Conservation (phyloP, 1,140 invertebrate species). For the Protaetia brevitarsis region DNA sequence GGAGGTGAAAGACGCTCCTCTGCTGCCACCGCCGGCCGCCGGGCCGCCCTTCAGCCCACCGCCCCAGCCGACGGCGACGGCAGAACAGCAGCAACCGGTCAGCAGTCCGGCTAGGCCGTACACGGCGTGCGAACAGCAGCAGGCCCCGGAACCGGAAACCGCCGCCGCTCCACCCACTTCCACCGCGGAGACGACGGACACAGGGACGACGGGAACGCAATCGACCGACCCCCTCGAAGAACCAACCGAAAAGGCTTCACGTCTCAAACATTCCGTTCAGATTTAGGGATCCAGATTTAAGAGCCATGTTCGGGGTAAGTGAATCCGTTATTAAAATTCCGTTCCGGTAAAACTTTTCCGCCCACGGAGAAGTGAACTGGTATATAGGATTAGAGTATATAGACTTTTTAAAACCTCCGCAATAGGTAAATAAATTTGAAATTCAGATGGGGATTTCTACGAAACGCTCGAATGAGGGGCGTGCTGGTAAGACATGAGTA, state of each 20-base stretch:
- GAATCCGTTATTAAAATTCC: no score
- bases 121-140: constrained; percentile 46
- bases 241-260: constrained; percentile 81
- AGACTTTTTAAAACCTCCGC: neutral
- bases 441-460: no score
- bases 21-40: constrained; percentile 49
- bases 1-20: constrained; percentile 53
- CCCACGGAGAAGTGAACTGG: no score
- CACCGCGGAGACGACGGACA: neutral
- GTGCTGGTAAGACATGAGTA: no score
- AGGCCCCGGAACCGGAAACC: constrained; percentile 32
- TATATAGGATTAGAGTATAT: neutral
- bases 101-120: constrained; percentile 43
- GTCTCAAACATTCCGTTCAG: constrained; percentile 99
- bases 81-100: constrained; percentile 49
- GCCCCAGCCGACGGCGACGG: constrained; percentile 37
- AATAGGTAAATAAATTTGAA: no score
- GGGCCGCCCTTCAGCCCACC: constrained; percentile 49
- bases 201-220: no score
- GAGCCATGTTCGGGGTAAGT: constrained; percentile 96
- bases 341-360: no score
- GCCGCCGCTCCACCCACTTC: constrained; percentile 34
- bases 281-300: constrained; percentile 95
- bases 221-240: constrained; percentile 41
- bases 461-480: no score